phyloP scores from a whole-genome alignment of 2,797 vertebrate genomes.

The Oryzias sinensis region DNA sequence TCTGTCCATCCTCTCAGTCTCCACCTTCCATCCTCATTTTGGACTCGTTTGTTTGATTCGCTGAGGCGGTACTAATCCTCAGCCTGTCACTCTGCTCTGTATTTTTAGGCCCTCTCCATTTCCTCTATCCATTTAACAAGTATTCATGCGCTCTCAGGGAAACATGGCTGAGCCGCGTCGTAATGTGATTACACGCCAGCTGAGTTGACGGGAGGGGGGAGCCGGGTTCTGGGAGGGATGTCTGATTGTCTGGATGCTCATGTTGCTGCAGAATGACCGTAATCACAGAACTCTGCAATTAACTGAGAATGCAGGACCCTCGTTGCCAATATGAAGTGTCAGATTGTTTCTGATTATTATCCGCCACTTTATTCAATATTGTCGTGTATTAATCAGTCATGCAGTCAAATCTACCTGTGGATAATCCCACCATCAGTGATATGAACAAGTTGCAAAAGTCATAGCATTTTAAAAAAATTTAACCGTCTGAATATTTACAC shows the following conservation, averaged over 20 bases:
- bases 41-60: constrained; percentile 59
- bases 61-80: constrained; percentile 52
- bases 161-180: constrained; percentile 28
- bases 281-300: constrained; percentile 6
- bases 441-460: no score
- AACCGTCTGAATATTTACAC: no score
- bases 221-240: constrained; percentile 9
- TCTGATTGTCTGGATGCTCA: constrained; percentile 17
- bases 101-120: constrained; percentile 54
- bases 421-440: no score
- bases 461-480: no score
- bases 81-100: constrained; percentile 49
- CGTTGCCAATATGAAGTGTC: not conserved
- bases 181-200: constrained; percentile 47
- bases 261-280: constrained; percentile 4
- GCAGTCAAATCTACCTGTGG: not conserved
- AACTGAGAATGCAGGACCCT: not conserved
- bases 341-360: not conserved
- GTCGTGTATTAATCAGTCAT: not conserved
- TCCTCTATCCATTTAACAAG: constrained; percentile 44
- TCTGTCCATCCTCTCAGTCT: constrained; percentile 30
- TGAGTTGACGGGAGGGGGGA: constrained; percentile 28
- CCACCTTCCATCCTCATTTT: constrained; percentile 41
- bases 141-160: constrained; percentile 40
- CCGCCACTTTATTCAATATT: not conserved